Conservation (phyloP, 2,888 invertebrate species). For the Gnatocerus cornutus region DNA sequence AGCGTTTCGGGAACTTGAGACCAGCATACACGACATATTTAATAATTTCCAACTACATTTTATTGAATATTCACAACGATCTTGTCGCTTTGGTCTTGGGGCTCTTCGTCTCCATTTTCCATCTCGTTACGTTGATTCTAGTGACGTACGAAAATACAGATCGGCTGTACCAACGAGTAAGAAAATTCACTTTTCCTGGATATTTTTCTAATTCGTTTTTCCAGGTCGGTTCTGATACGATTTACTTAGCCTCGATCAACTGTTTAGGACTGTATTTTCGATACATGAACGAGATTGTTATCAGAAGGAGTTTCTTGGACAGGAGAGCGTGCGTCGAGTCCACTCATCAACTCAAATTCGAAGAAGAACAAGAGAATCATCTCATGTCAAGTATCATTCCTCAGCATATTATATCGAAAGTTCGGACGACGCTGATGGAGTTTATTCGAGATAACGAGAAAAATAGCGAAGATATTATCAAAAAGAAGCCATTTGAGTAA, state of each 20-base stretch:
- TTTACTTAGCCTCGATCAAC: conserved; percentile 84
- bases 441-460: not conserved
- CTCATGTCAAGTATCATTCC: conserved; percentile 91
- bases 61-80: conserved; percentile 86
- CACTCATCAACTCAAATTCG: conserved; percentile 85
- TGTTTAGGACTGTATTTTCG: conserved; percentile 91
- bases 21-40: conserved; percentile 83
- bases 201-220: conserved; percentile 67
- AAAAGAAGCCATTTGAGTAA: conserved; percentile 69
- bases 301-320: conserved; percentile 90
- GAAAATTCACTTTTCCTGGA: not conserved
- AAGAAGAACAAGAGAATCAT: conserved; percentile 92
- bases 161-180: conserved; percentile 19
- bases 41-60: conserved; percentile 86
- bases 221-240: conserved; percentile 78
- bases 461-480: conserved; percentile 33
- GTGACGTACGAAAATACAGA: conserved; percentile 71
- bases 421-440: conserved; percentile 67
- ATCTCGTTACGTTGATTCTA: conserved; percentile 76
- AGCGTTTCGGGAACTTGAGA: conserved; percentile 71
- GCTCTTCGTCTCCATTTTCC: conserved; percentile 77
- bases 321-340: conserved; percentile 90
- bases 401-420: conserved; percentile 82
- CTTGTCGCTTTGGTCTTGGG: conserved; percentile 82
- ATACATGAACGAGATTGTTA: conserved; percentile 90